Percentiles rank a stretch among this genome's conserved stretches.
phyloP scores from a whole-genome alignment of 1,140 invertebrate species.

The Temnothorax longispinosus region DNA sequence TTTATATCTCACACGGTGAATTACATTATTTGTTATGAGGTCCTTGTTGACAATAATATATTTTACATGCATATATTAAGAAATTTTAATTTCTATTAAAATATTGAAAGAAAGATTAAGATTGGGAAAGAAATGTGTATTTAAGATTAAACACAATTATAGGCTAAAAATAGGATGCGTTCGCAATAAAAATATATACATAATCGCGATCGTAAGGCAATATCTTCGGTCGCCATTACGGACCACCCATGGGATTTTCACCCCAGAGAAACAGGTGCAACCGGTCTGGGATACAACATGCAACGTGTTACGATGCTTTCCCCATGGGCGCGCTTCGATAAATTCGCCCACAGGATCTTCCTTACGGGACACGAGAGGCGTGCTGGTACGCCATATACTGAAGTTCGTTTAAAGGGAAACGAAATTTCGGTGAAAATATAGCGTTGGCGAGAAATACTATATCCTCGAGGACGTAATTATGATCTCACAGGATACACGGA shows the following conservation, averaged over 20 bases:
- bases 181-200: constrained; percentile 27
- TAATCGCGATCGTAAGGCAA: constrained; percentile 44
- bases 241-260: constrained; percentile 53
- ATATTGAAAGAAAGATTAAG: background rate
- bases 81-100: background rate
- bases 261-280: constrained; percentile 59
- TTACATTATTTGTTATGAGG: background rate
- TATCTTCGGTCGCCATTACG: constrained; percentile 14
- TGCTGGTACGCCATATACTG: constrained; percentile 26
- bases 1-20: background rate
- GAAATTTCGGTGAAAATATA: constrained; percentile 29
- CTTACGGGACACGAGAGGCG: constrained; percentile 48
- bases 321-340: constrained; percentile 60
- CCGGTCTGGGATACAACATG: constrained; percentile 61
- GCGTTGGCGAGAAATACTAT: background rate
- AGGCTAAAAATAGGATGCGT: background rate
- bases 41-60: background rate
- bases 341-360: constrained; percentile 63
- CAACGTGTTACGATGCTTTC: constrained; percentile 57
- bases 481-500: background rate
- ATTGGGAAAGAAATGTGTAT: background rate
- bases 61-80: background rate
- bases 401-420: constrained; percentile 45
- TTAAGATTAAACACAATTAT: background rate
- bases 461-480: constrained; percentile 6